Percentiles rank a stretch among this genome's conserved stretches.
phyloP scores from a whole-genome alignment of 2,797 vertebrate species.

The Pelochelys cantorii region DNA sequence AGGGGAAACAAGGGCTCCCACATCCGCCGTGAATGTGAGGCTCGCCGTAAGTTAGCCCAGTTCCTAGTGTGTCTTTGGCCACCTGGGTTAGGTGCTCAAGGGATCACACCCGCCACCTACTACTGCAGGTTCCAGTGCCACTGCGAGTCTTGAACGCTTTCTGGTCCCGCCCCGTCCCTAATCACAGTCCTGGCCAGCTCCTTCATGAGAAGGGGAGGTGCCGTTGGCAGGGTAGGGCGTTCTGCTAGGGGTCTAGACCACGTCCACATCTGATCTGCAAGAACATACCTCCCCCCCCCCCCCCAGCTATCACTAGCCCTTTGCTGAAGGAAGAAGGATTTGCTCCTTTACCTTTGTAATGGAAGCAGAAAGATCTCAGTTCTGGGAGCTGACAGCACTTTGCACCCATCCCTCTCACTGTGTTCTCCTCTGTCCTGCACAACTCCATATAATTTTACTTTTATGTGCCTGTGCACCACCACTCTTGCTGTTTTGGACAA shows the following conservation, averaged over 20 bases:
- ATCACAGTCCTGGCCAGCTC: neutral
- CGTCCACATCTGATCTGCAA: rapidly evolving
- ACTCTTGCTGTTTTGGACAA: neutral
- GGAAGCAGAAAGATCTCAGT: neutral
- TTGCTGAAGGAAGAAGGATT: neutral
- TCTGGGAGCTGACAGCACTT: neutral
- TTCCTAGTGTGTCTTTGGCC: neutral
- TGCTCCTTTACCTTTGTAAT: neutral
- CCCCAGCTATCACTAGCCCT: neutral
- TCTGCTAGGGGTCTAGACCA: rapidly evolving
- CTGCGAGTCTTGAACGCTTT: rapidly evolving
- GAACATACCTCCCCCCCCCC: too few relatives aligned
- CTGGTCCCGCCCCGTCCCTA: neutral
- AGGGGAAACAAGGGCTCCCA: neutral
- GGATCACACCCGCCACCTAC: neutral
- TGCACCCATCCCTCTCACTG: neutral
- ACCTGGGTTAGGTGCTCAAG: neutral
- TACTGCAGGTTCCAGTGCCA: neutral
- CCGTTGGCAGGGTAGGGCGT: neutral
- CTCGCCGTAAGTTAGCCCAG: rapidly evolving
- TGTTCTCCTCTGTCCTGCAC: neutral
- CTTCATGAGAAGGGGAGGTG: rapidly evolving
- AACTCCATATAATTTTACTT: neutral
- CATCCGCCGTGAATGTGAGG: neutral
- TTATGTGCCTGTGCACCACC: neutral